Evolutionary conservation across 2,888 invertebrate genomes (phyloP).

Genomic region (Thyatira batis): DNA sequence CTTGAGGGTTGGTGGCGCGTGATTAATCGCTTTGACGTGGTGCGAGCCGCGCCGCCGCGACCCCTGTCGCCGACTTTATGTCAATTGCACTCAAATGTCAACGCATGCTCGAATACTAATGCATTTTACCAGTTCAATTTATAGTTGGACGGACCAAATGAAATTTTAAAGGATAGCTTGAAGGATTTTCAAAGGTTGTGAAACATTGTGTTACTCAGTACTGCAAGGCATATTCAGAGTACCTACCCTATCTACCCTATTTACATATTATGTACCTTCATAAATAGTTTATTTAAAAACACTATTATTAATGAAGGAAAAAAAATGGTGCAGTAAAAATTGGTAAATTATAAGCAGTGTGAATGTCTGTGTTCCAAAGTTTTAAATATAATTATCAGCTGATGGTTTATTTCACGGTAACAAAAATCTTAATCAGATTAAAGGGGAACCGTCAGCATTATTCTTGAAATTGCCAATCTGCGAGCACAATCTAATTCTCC

Average conservation of each 20-base stretch:
- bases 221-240: too few relatives aligned
- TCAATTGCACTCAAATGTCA: background rate
- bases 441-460: conserved; percentile 31
- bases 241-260: too few relatives aligned
- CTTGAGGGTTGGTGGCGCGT: conserved; percentile 29
- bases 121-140: background rate
- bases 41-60: conserved; percentile 21
- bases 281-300: too few relatives aligned
- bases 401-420: conserved; percentile 1
- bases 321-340: background rate
- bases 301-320: too few relatives aligned
- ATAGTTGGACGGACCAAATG: background rate
- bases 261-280: too few relatives aligned
- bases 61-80: conserved; percentile 7
- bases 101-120: background rate
- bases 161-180: background rate
- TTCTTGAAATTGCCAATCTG: conserved; percentile 32
- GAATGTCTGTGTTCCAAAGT: background rate
- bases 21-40: conserved; percentile 57
- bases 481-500: conserved; percentile 41
- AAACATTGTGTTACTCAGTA: too few relatives aligned
- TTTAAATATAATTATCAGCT: background rate
- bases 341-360: background rate
- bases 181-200: too few relatives aligned
- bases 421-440: conserved; percentile 16